Base-by-base conservation (phyloP, 2,113 vertebrate genomes). In the Mustela lutreola region DNA sequence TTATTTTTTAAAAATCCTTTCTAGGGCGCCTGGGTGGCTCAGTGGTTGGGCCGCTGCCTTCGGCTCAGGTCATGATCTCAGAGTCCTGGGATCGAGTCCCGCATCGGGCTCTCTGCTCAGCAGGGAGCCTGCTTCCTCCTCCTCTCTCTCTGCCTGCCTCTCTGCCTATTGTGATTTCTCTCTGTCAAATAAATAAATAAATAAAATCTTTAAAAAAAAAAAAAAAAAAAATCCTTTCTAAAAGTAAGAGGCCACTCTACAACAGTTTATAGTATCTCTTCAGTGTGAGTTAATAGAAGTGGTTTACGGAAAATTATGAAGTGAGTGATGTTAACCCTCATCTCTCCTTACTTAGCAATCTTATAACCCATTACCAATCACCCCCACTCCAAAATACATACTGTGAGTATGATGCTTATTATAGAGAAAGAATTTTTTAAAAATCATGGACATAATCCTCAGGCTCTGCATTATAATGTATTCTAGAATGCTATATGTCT, bases 221-320 rank as follows among this genome's bases (percentile, higher is more conserved):
- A n/a, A n/a, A n/a, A n/a, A n/a, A n/a, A 60, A 87, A 28, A 87
- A 28, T 7, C 6, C 6, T 79, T 73, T 93, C 60, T 92, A n/a
- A 83, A 76, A 56, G 24, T 73, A 56, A 58, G 4, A 76, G 8
- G 12, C 19, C 53, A 45, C n/a, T 76, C 53, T 65, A 53, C 65
- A 5, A 22, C 16, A 92, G n/a, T 82, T 92, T 79, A 39, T 67
- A 79, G n/a, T 62, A 26, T 42, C 22, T 10, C 28, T 89, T 75
- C 36, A 65, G 15, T 18, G 22, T 86, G 16, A 90, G 31, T 82
- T 53, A 45, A 75, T 36, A 79, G 6, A 95, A 90, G 19, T 73
- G 12, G 22, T 60, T 95, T 73, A 79, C 36, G 22, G n/a, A 53
- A 94, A 89, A 82, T 42, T 95, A 50, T 48, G 36, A 86, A 92